Base-by-base conservation (phyloP, 1,140 invertebrate genomes). In the Stegodyphus dumicola region DNA sequence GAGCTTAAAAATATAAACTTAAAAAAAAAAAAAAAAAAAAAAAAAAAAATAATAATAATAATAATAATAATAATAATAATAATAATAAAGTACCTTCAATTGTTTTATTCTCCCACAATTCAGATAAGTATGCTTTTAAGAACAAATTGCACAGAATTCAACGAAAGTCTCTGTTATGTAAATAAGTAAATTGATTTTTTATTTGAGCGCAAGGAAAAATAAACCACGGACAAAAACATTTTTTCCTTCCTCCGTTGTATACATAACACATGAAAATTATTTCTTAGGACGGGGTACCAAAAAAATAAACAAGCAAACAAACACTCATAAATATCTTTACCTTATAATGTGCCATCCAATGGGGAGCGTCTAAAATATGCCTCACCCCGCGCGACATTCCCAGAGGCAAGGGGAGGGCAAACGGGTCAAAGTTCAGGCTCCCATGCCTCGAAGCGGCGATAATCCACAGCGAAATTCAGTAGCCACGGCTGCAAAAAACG, bases 311-410 rank as follows among this genome's bases (percentile, higher is more conserved):
- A 7, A 18, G 2, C 65, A 67, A 9, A 10, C 56, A 15, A 67
- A 67, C 11, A 67, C 65, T 7, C 13, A 67, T n/a, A 67, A 13
- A 67, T 60, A 48, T 33, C 13, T 53, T 70, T 66, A 86, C 84
- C 84, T 86, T 86, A 53, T 86, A 86, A 49, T 86, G 75, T 77
- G 84, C 84, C 84, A 86, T 86, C 84, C 84, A 86, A 64, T 86
- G 75, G 18, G 84, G 84, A 65, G 84, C 75, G 54, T 86, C 84
- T 49, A 86, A 53, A 78, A 86, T 86, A 78, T 86, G 84, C 76
- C 84, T 86, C 84, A 86, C 84, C 84, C 84, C 84, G 9, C 84
- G 84, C 75, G 84, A 86, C 84, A 86, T 86, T 77, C 84, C 84
- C 70, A 49, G 70, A 33, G 78, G 52, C 7, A 18, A 71, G 53